Evolutionary conservation across 2,797 vertebrate genomes (phyloP).

Genomic region (Phrynocephalus vlangalii): DNA sequence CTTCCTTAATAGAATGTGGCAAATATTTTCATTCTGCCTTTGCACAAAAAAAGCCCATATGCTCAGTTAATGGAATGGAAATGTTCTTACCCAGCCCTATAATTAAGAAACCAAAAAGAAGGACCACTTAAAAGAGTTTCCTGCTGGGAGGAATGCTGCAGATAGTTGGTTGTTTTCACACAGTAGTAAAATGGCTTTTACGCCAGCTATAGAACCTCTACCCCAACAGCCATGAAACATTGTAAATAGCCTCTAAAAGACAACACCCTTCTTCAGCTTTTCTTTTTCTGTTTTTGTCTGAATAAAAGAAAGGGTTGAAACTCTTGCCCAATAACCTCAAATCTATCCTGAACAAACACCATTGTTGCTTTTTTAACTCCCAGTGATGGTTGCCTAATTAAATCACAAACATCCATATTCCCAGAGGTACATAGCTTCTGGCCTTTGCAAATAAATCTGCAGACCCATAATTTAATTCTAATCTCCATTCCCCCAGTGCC

Average conservation of each 20-base stretch:
- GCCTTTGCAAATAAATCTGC: constrained; percentile 57
- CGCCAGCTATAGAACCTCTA: constrained; percentile 34
- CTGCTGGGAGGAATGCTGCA: constrained; percentile 48
- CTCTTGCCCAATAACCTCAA: constrained; percentile 2
- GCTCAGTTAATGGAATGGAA: constrained; percentile 48
- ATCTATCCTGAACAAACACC: constrained; percentile 56
- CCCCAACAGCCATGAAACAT: constrained; percentile 12
- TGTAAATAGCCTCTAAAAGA: constrained; percentile 23
- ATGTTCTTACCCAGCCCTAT: constrained; percentile 3
- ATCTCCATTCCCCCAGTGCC: constrained; percentile 35
- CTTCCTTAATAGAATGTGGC: constrained; percentile 3
- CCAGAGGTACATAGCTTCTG: constrained; percentile 55
- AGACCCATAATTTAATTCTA: constrained; percentile 51
- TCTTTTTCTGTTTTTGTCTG: constrained; percentile 20
- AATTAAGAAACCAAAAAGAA: constrained; percentile 62
- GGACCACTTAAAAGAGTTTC: constrained; percentile 53
- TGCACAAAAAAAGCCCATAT: neutral
- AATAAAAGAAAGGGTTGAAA: constrained; percentile 31
- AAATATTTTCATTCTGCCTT: constrained; percentile 36
- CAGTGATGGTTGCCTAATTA: constrained; percentile 65
- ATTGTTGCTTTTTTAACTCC: constrained; percentile 47
- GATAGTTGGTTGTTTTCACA: constrained; percentile 43
- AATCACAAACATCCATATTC: constrained; percentile 66
- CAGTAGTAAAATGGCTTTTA: constrained; percentile 32
- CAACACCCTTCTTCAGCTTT: neutral